Evolutionary conservation across 2,797 vertebrate genomes (phyloP), one percentile per base, ranked within the genome.

Genomic region (Uromys caudimaculatus): DNA sequence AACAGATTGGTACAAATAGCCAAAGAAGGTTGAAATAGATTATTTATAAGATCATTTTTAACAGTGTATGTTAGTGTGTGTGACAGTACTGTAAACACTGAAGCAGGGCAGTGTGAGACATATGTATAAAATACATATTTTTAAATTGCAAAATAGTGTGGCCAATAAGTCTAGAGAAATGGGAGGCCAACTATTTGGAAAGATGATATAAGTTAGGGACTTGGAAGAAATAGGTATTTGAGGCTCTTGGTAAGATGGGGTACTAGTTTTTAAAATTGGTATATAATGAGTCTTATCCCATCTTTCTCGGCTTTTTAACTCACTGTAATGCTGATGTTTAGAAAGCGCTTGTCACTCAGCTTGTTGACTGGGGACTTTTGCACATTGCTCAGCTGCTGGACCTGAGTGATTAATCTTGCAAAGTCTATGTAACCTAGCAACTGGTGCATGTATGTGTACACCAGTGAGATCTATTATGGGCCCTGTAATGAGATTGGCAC

Each of bases 321-420:
- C 86, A 97, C 91, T 97, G 90, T 96, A 97, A 97, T 97, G 90
- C 98, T 85, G 97, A 97, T 89, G 93, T 95, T 96, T 94, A 93
- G 97, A 96, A 98, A 98, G 98, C 98, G 98, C 98, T 98, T 98
- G 96, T 97, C 98, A 92, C 96, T 97, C 97, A 81, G 81, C 94
- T 85, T 89, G 58, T 91, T 93, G 96, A 94, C 97, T 98, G 96
- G 98, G 98, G 98, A 97, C 82, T 96, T 98, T 98, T 99, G 98
- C 98, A 99, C 98, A 98, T 98, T 98, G 97, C 86, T 98, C 93
- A 92, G 96, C 96, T 87, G 97, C 95, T 98, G 97, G 98, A 98
- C 98, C 95, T 87, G 96, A 98, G 73, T 98, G 98, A 98, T 99
- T 99, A 99, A 98, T 98, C 99, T 99, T 99, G 99, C 99, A 99